Conservation (phyloP, 2,888 invertebrate species). For the Heliconius sara region DNA sequence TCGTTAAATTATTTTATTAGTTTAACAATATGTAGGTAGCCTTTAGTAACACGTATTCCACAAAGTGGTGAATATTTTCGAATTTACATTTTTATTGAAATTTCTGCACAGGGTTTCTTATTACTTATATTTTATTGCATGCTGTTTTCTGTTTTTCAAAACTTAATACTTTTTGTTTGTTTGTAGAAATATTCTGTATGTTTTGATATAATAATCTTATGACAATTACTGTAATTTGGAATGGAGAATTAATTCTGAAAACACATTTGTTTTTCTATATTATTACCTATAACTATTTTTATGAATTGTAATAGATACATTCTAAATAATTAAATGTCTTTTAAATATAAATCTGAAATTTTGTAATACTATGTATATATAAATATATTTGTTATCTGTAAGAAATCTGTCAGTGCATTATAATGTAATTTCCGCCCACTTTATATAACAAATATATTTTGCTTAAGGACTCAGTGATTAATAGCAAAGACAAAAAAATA, state of each 20-base stretch:
- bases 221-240: not conserved
- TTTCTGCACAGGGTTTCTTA: constrained; percentile 59
- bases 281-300: no score
- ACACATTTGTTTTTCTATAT: no score
- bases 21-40: not conserved
- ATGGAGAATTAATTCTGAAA: not conserved
- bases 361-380: no score
- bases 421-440: no score
- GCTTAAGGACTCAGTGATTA: not conserved
- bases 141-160: constrained; percentile 44
- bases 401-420: no score
- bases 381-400: no score
- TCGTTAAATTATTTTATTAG: not conserved
- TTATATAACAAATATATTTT: no score
- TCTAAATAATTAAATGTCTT: no score
- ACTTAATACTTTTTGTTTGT: not conserved
- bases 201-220: constrained; percentile 13
- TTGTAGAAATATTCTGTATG: not conserved
- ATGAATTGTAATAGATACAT: no score
- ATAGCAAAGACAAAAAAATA: not conserved
- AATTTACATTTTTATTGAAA: constrained; percentile 51
- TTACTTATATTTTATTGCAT: constrained; percentile 65
- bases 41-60: constrained; percentile 53
- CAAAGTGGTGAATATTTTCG: constrained; percentile 63
- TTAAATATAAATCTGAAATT: no score